These are phyloP conservation scores for Trypoxylus dichotomus DNA, from an alignment of 1,140 invertebrate species.

Conservation along the genomic window DNA sequence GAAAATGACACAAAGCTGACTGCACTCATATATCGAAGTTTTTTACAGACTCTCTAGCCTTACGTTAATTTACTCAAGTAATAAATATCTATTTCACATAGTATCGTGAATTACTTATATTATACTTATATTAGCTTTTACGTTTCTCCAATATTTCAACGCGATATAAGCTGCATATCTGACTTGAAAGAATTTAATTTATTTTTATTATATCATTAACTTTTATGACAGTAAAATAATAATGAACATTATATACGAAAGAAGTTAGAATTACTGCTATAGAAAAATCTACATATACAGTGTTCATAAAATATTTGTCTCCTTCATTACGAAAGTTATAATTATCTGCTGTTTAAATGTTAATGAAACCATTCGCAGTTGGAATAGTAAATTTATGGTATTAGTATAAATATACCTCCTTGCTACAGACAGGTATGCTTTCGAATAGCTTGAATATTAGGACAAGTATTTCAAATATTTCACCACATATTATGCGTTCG, in stretches of 20 bases:
- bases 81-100: neutral
- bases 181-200: conserved; percentile 2
- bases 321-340: neutral
- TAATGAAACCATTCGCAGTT: neutral
- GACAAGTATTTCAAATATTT: conserved; percentile 14
- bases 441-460: neutral
- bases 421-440: neutral
- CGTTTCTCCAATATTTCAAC: neutral
- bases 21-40: no score
- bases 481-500: no score
- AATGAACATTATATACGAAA: neutral
- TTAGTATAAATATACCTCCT: neutral
- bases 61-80: neutral
- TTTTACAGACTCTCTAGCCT: neutral
- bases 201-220: conserved; percentile 18
- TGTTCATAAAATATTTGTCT: neutral
- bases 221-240: conserved; percentile 15
- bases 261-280: neutral
- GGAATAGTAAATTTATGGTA: neutral
- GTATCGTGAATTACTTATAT: neutral
- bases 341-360: conserved; percentile 10
- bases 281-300: neutral
- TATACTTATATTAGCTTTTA: neutral
- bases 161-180: neutral
- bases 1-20: no score